Conservation (phyloP, 2,113 vertebrate species). For the Notarius quadriscutis region DNA sequence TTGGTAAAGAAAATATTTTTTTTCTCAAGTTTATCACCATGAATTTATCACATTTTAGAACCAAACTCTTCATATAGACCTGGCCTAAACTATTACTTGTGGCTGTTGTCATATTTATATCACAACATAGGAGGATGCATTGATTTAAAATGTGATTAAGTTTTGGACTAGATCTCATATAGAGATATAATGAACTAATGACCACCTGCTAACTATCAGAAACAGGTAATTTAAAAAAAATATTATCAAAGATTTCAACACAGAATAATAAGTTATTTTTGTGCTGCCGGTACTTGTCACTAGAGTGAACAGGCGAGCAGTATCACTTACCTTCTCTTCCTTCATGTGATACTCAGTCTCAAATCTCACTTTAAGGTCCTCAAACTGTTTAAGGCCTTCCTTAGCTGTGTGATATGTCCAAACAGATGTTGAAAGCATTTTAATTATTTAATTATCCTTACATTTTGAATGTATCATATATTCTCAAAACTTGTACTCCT, state of each 20-base stretch:
- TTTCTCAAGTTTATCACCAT: too few relatives aligned
- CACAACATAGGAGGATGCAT: not conserved
- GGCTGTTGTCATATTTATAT: not conserved
- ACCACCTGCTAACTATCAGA: not conserved
- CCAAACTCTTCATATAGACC: too few relatives aligned
- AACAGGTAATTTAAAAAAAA: not conserved
- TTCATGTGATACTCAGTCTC: conserved; percentile 75
- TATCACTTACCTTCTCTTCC: conserved; percentile 79
- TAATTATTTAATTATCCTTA: not conserved
- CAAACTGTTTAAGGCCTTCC: conserved; percentile 77
- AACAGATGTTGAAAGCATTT: not conserved
- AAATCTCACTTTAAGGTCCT: conserved; percentile 76
- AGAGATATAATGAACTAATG: not conserved
- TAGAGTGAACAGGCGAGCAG: not conserved
- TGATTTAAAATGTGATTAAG: not conserved
- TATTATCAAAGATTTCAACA: not conserved
- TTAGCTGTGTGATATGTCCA: conserved; percentile 75
- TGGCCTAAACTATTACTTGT: not conserved
- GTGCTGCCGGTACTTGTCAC: conserved; percentile 8
- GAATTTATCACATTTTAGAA: too few relatives aligned
- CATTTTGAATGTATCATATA: not conserved
- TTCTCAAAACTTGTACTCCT: not conserved
- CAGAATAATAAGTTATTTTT: not conserved
- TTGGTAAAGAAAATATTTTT: too few relatives aligned
- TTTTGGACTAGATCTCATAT: not conserved